Evolutionary conservation across 2,113 vertebrate genomes (phyloP).

Genomic region (Cyanoramphus novaezelandiae): DNA sequence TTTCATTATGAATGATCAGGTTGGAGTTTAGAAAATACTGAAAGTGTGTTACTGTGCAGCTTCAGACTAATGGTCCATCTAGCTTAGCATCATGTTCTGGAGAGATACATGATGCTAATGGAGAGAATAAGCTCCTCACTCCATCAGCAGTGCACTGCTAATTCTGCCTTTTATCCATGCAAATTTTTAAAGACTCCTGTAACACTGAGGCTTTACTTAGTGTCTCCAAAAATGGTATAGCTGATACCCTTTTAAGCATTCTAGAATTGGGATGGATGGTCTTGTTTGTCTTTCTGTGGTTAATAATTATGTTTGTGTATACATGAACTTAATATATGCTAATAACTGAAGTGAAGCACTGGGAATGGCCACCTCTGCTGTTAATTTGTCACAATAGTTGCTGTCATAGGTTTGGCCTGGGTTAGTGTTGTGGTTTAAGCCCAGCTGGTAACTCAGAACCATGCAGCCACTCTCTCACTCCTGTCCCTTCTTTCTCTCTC

Average conservation of each 20-base stretch:
- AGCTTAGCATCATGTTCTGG: background rate
- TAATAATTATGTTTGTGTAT: background rate
- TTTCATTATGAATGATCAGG: background rate
- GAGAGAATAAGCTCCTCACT: background rate
- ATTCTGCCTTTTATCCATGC: background rate
- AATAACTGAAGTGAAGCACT: background rate
- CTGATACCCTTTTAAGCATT: background rate
- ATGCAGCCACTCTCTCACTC: background rate
- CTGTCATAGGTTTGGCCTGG: background rate
- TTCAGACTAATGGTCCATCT: background rate
- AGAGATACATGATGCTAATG: background rate
- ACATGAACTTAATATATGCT: background rate
- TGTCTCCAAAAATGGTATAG: background rate
- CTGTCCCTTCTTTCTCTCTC: background rate
- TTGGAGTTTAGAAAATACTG: background rate
- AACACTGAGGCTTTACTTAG: background rate
- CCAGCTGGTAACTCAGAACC: background rate
- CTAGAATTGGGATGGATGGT: background rate
- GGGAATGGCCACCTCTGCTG: background rate
- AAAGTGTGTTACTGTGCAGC: background rate
- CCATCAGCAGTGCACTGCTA: background rate
- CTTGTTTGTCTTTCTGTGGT: background rate
- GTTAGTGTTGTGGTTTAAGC: background rate
- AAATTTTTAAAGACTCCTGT: background rate
- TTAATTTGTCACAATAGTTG: background rate